Conservation (phyloP, 2,113 vertebrate genomes). For the Campylomormyrus tamandua region DNA sequence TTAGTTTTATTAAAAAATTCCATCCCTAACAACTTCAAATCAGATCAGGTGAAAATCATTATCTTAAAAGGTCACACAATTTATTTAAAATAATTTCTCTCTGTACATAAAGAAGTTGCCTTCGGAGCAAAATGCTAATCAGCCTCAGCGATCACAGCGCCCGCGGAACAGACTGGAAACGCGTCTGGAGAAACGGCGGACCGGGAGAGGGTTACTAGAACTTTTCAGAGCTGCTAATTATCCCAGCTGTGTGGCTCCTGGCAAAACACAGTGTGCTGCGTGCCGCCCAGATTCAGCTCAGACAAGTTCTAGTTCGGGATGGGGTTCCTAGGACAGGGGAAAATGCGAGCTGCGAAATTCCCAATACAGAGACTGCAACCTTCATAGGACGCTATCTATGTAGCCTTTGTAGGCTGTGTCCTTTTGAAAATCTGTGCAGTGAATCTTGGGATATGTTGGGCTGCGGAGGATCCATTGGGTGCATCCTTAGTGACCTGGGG, state of each 20-base stretch:
- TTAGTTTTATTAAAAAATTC: neutral
- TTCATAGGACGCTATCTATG: neutral
- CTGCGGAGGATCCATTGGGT: neutral
- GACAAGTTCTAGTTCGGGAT: neutral
- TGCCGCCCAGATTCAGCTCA: neutral
- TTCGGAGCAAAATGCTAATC: neutral
- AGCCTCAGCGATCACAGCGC: neutral
- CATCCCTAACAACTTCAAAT: neutral
- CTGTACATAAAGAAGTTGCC: slow-evolving; percentile 5
- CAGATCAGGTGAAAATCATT: slow-evolving; percentile 10
- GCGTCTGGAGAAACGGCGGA: neutral
- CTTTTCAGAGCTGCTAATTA: neutral
- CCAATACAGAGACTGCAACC: neutral
- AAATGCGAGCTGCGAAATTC: neutral
- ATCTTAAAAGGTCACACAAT: slow-evolving; percentile 9
- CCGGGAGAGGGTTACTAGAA: neutral
- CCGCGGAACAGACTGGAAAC: neutral
- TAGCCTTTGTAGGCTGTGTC: neutral
- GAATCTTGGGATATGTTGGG: neutral
- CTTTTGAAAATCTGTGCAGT: neutral
- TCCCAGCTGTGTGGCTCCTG: neutral
- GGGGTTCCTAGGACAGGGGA: neutral
- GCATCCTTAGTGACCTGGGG: neutral
- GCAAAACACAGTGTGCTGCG: no score
- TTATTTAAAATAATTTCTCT: slow-evolving; percentile 6